phyloP scores from a whole-genome alignment of 2,888 invertebrate species.

The Pomacea canaliculata region DNA sequence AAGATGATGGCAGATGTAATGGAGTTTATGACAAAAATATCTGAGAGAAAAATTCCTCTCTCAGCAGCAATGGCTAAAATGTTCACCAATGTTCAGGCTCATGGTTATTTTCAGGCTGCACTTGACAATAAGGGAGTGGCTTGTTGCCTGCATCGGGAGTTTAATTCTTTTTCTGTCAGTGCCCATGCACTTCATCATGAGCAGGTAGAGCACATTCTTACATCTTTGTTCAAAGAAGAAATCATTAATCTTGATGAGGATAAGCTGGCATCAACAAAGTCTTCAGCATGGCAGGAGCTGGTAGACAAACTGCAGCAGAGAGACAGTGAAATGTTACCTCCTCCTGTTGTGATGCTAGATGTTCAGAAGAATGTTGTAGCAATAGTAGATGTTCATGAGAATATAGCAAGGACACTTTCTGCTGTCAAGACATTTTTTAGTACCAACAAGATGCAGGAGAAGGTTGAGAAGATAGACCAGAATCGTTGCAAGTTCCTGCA shows the following conservation, averaged over 20 bases:
- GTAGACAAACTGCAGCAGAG: constrained; percentile 4
- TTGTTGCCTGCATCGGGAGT: constrained; percentile 12
- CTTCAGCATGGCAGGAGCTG: constrained; percentile 3
- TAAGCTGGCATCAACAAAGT: not conserved
- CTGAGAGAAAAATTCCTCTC: constrained; percentile 8
- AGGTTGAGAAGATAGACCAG: not conserved
- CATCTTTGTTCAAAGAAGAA: not conserved
- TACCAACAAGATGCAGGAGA: constrained; percentile 11
- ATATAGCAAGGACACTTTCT: not conserved
- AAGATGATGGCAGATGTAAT: not conserved
- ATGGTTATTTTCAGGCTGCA: constrained; percentile 1
- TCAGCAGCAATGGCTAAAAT: not conserved
- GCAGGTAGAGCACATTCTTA: not conserved
- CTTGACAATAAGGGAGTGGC: not conserved
- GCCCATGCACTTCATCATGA: no score
- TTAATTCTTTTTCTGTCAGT: no score
- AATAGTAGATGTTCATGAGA: constrained; percentile 3
- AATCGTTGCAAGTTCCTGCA: constrained; percentile 5
- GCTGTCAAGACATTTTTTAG: not conserved
- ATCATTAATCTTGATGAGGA: not conserved
- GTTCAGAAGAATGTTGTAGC: not conserved
- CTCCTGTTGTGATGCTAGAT: constrained; percentile 1
- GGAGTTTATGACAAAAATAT: not conserved
- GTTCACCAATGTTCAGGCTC: not conserved
- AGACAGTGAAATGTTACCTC: not conserved